Evolutionary conservation across 2,888 invertebrate genomes (phyloP), one percentile per base, ranked within the genome.

Genomic region (Cosmorhoe ocellata): DNA sequence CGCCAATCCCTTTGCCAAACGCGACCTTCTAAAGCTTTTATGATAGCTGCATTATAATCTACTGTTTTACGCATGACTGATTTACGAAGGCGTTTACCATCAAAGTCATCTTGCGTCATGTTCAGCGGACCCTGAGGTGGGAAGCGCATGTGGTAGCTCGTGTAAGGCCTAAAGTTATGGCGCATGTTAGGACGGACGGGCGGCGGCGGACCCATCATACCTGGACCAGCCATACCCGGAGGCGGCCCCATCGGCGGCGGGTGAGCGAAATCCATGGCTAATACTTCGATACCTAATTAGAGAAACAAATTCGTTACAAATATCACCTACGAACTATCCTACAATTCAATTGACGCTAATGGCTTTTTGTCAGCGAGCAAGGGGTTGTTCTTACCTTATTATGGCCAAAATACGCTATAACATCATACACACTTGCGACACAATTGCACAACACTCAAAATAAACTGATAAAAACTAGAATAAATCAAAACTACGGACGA

Each of bases 31-130:
- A 99, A 84, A 70, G 96, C 96, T 81, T 96, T 96, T 56, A 98
- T 96, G 71, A 99, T 95, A 28, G 99, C 94, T 12, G 98, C 95
- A 92, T 99, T 99, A 84, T 99, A 99, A 90, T 99, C 99, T 45
- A 99, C 98, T 26, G 99, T 99, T 91, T 98, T 98, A 66, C 99
- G 92, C 94, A 98, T 98, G 59, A 98, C 97, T 65, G 98, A 97
- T 91, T 99, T 99, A 71, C 99, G 91, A 69, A 98, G 92, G 61
- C 98, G 93, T 90, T 99, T 98, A 52, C 98, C 99, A 92, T 99
- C 98, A 79, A 98, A 98, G 84, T 98, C 98, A 73, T 95, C 95
- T 72, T 95, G 93, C 36, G 94, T 93, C 94, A 94, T 94, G 42
- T 94, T 94, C 90, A 94, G 92, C 8, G 90, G 89, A 61, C 90